phyloP scores from a whole-genome alignment of 2,888 invertebrate species.

The Cerastoderma edule region DNA sequence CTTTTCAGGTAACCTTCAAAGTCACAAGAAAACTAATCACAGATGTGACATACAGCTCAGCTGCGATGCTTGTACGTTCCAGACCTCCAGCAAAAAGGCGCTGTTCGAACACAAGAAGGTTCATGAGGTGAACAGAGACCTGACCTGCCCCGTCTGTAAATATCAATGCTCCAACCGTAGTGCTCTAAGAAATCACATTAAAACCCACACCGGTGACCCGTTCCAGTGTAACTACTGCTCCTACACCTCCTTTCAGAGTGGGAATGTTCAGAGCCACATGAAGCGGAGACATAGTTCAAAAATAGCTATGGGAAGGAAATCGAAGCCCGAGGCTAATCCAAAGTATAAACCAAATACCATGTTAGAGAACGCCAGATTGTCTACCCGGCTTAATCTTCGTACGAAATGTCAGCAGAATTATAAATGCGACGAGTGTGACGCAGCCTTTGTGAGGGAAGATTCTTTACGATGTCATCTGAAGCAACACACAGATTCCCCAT shows the following conservation, averaged over 20 bases:
- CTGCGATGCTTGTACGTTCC: conserved; percentile 80
- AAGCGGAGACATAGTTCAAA: conserved; percentile 77
- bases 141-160: conserved; percentile 71
- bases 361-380: too few species aligned
- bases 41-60: conserved; percentile 70
- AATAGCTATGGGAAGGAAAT: conserved; percentile 9
- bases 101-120: conserved; percentile 79
- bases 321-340: neutral
- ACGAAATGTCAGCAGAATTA: conserved; percentile 75
- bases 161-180: conserved; percentile 75
- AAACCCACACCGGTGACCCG: conserved; percentile 75
- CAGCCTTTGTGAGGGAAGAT: conserved; percentile 84
- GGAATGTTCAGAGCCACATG: conserved; percentile 78
- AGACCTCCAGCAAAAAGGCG: conserved; percentile 78
- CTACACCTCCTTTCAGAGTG: conserved; percentile 75
- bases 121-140: conserved; percentile 64
- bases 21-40: conserved; percentile 82
- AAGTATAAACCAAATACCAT: neutral
- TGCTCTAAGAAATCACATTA: conserved; percentile 74
- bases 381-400: conserved; percentile 26
- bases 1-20: conserved; percentile 82
- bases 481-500: conserved; percentile 78
- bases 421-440: conserved; percentile 81
- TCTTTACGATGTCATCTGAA: conserved; percentile 84
- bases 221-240: conserved; percentile 78